A percentile compares a stretch with the other conserved stretches of the same genome.
Evolutionary conservation across 2,888 invertebrate genomes (phyloP).

Genomic region (Lagria hirta): DNA sequence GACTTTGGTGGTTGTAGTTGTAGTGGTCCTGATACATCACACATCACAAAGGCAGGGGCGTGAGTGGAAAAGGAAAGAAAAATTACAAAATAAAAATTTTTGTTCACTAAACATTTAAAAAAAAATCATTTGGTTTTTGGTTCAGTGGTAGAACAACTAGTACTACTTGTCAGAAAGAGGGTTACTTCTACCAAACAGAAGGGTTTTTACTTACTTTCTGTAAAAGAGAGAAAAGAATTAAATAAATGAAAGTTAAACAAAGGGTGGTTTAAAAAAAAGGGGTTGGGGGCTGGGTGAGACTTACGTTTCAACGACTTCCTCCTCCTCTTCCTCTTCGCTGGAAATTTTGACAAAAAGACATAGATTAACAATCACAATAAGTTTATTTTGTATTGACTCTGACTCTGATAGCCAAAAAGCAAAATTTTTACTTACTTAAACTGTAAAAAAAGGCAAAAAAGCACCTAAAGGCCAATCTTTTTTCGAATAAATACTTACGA

Average conservation of each 20-base stretch:
- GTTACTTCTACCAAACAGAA: constrained; percentile 23
- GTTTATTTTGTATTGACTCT: too few species aligned
- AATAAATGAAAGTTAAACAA: constrained; percentile 12
- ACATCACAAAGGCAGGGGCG: constrained; percentile 41
- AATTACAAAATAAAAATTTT: constrained; percentile 45
- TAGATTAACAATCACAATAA: constrained; percentile 27
- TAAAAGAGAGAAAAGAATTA: constrained; percentile 48
- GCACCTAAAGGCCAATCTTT: constrained; percentile 27
- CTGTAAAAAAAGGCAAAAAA: constrained; percentile 7
- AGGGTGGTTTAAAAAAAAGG: constrained; percentile 20
- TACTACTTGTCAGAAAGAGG: constrained; percentile 11
- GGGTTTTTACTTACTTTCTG: constrained; percentile 59
- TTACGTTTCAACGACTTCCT: constrained; percentile 77
- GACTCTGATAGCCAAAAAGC: constrained; percentile 17
- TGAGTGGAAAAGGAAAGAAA: constrained; percentile 43
- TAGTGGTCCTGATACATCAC: constrained; percentile 45
- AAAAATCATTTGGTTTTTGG: constrained; percentile 12
- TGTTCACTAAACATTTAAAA: constrained; percentile 16
- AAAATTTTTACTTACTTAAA: too few species aligned
- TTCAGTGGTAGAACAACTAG: constrained; percentile 12
- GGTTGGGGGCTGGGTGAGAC: constrained; percentile 50
- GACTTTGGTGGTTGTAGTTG: constrained; percentile 50
- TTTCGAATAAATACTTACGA: constrained; percentile 72
- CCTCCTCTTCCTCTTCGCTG: constrained; percentile 73
- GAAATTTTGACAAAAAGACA: constrained; percentile 52